Evolutionary conservation across 2,797 vertebrate genomes (phyloP), one percentile per base, ranked within the genome.

Genomic region (Borostomias antarcticus): DNA sequence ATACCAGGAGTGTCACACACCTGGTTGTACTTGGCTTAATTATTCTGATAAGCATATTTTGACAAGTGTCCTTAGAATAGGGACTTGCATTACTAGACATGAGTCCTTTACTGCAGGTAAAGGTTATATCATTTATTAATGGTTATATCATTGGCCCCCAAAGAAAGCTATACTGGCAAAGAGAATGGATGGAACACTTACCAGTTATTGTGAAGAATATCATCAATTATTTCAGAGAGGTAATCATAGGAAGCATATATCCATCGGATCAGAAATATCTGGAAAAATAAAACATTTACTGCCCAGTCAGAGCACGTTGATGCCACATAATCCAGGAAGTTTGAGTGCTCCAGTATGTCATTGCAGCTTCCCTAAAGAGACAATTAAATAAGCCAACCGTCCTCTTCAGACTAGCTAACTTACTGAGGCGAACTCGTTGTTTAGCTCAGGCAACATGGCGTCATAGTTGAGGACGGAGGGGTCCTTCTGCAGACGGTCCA

Each of bases 221-320:
- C 94, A 66, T 97, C 95, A 66, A 96, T 92, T 75, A 92, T 91
- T 83, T 95, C 95, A 0, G 91, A 88, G 73, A 96, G 69, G 71
- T 96, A 98, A 74, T 96, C 94, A 15, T 89, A 85, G 0, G 85
- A 89, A 1, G 93, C 89, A 72, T 94, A 93, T 76, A 98, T 76
- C 97, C 97, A 98, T 68, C 94, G 92, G 62, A 98, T 90, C 15
- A 98, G 81, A 85, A 99, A 97, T 65, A 97, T 89, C 97, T 98
- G 73, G 32, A 0, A 29, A 40, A n/a, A 57, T 5, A 58, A 61
- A 2, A 26, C 10, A 50, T 1, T 52, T 30, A 4, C 40, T 54
- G 15, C 5, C 40, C 40, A 17, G 17, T 45, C 40, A 45, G 40
- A n/a, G n/a, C n/a, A n/a, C n/a, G n/a, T n/a, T n/a, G n/a, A n/a